phyloP scores from a whole-genome alignment of 2,113 vertebrate genomes.

The Lucifuga dentata region DNA sequence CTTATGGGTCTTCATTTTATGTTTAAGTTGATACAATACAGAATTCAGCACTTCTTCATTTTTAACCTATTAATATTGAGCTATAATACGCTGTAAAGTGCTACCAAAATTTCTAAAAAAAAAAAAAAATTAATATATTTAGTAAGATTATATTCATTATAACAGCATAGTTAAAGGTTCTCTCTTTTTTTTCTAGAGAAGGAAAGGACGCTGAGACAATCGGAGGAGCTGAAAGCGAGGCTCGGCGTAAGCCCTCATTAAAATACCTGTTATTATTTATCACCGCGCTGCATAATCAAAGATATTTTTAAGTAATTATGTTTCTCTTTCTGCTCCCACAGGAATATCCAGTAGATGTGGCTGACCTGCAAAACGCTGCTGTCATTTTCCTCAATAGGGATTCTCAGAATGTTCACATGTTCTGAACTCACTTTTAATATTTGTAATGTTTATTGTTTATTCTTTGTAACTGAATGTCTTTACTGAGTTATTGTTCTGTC shows the following conservation, averaged over 20 bases:
- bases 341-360: slow-evolving; percentile 23
- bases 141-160: neutral
- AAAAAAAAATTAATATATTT: no score
- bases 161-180: neutral
- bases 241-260: slow-evolving; percentile 52
- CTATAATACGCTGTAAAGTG: no score
- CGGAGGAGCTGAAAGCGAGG: slow-evolving; percentile 22
- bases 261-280: slow-evolving; percentile 1
- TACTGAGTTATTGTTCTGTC: slow-evolving; percentile 4
- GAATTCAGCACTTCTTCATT: no score
- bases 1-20: no score
- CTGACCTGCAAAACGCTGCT: slow-evolving; percentile 32
- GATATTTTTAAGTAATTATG: neutral
- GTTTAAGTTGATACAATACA: no score
- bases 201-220: slow-evolving; percentile 18
- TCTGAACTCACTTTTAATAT: slow-evolving; percentile 22
- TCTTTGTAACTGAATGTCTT: slow-evolving; percentile 29
- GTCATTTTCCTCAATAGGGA: slow-evolving; percentile 60
- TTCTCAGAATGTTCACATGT: slow-evolving; percentile 21
- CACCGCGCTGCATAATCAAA: neutral
- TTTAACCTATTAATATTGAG: no score
- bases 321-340: slow-evolving; percentile 29
- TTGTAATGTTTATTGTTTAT: neutral
- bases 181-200: slow-evolving; percentile 41
- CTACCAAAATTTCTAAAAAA: no score